These are phyloP conservation scores for Halichoerus grypus DNA, from an alignment of 2,113 vertebrate genomes.

Conservation along the genomic window DNA sequence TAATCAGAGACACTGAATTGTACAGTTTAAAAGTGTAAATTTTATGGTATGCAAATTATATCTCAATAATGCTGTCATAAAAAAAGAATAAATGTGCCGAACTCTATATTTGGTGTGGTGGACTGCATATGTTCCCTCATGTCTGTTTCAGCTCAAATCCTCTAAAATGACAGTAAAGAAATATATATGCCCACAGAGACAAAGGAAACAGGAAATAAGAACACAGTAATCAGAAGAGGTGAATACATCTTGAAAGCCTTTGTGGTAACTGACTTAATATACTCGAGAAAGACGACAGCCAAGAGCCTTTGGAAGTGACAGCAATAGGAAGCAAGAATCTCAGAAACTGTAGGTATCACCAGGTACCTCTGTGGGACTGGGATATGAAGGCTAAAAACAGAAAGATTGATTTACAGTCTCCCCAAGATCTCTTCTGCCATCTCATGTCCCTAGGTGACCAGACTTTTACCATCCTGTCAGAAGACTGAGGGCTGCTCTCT, in stretches of 20 bases:
- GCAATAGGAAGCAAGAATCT: neutral
- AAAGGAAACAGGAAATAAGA: neutral
- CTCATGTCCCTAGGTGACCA: neutral
- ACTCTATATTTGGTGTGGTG: neutral
- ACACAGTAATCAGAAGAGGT: neutral
- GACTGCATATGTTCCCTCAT: neutral
- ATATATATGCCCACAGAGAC: neutral
- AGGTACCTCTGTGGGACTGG: neutral
- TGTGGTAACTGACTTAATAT: neutral
- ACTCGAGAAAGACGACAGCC: neutral
- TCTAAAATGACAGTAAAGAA: conserved; percentile 11
- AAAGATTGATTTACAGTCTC: neutral
- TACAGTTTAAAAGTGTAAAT: neutral
- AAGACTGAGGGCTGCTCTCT: neutral
- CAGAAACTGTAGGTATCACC: neutral
- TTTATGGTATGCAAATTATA: conserved; percentile 17
- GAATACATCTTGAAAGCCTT: neutral
- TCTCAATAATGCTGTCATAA: neutral
- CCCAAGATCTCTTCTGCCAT: neutral
- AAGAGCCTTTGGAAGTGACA: neutral
- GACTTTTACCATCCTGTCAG: neutral
- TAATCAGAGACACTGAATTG: neutral
- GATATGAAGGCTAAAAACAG: neutral
- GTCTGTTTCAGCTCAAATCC: neutral
- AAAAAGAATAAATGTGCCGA: neutral